Base-by-base conservation (phyloP, 2,113 vertebrate species). In the Pantherophis guttatus region DNA sequence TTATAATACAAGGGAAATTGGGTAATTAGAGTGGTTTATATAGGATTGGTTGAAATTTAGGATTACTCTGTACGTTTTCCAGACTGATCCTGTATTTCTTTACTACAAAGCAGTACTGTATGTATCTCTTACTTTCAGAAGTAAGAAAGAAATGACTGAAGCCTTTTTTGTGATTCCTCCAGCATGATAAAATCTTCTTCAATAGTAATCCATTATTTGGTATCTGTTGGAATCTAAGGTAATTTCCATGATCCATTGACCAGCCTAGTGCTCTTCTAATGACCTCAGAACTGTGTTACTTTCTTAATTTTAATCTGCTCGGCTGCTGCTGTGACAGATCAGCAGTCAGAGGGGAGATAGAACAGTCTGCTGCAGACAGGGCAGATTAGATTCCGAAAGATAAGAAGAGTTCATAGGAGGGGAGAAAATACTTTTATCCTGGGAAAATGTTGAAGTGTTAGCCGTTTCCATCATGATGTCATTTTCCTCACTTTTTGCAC, bases 311-410 rank as follows among this genome's bases (percentile, higher is more conserved):
- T 24, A 90, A 33, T 48, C 81, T 57, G 11, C 86, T 91, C 0
- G 0, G 39, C 91, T 92, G 92, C 90, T 90, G 0, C 89, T 89
- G 91, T 90, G 93, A 91, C 54, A 0, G 1, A 91, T 86, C 12
- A 75, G 93, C 93, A 94, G 39, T 57, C 65, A 29, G 91, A 75
- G 24, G 13, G 93, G 48, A 90, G 88, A 92, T 70, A 92, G 91
- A 87, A 87, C 58, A 92, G 88, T 55, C 29, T 65, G 91, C n/a
- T 52, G 44, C 92, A 91, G 87, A 92, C 91, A 95, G 58, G 59
- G 91, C 81, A 13, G 65, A 94, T 93, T 91, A 92, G 91, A 91
- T 91, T 92, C 23, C 85, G 0, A 4, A 55, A 90, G 55, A 55
- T 33, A 89, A 94, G 88, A 92, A 81, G 65, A 93, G 92, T 94